These are phyloP conservation scores for Leptopterna dolabrata DNA, from an alignment of 2,888 invertebrate species.

Conservation along the genomic window DNA sequence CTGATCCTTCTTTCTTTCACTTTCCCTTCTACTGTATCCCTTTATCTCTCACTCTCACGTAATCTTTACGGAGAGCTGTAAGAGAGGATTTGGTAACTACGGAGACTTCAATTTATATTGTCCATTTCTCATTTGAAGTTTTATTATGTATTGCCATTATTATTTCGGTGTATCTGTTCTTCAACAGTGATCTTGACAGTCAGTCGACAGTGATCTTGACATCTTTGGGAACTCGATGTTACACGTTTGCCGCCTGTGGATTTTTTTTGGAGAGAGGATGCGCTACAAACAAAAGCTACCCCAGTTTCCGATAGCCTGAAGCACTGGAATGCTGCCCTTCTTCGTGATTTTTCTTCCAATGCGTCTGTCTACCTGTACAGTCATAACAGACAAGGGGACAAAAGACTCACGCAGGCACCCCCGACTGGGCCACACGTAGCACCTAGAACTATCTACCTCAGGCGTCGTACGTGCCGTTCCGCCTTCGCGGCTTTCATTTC, in stretches of 20 bases:
- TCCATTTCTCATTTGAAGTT: too few relatives aligned
- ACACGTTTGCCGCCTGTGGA: not conserved
- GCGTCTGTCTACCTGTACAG: not conserved
- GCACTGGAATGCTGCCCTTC: conserved; percentile 17
- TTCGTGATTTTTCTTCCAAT: conserved; percentile 22
- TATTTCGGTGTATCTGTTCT: too few relatives aligned
- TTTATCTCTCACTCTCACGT: too few relatives aligned
- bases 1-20: not conserved
- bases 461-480: not conserved
- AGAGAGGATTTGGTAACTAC: too few relatives aligned
- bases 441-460: conserved; percentile 9
- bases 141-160: too few relatives aligned
- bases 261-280: not conserved
- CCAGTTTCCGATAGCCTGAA: conserved; percentile 13
- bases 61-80: too few relatives aligned
- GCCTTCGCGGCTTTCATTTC: not conserved
- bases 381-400: conserved; percentile 1
- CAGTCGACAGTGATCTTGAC: not conserved
- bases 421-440: conserved; percentile 24
- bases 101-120: too few relatives aligned
- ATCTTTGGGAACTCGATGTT: not conserved
- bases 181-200: too few relatives aligned
- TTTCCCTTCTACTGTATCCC: not conserved
- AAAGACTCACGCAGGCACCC: conserved; percentile 4
- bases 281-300: not conserved